A percentile compares a stretch with the other conserved stretches of the same genome.
Evolutionary conservation across 2,797 vertebrate species (phyloP).

Genomic region (Psittacula echo): DNA sequence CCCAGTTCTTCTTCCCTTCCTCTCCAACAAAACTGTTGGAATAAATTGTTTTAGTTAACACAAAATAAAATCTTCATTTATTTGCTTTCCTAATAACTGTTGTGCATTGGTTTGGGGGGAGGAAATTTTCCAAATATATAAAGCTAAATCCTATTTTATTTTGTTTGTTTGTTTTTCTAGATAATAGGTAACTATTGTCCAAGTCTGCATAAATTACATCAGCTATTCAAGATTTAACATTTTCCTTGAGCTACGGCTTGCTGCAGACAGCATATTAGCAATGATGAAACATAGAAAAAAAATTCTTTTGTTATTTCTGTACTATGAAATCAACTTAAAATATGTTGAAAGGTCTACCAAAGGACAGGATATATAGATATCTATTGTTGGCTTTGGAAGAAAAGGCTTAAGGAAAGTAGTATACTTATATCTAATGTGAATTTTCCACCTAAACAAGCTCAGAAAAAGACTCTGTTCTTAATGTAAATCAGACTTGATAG

Average conservation of each 20-base stretch:
- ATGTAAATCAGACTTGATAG: background rate
- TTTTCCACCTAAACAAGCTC: background rate
- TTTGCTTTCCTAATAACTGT: background rate
- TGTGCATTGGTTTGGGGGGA: background rate
- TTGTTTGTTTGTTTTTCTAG: background rate
- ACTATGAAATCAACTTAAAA: background rate
- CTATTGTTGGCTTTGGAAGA: background rate
- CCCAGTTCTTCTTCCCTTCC: rapidly evolving
- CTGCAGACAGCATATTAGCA: background rate
- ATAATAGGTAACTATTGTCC: background rate
- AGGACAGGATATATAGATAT: background rate
- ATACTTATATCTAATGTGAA: background rate
- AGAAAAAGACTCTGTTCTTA: background rate
- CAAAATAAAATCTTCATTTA: background rate
- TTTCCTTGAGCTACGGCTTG: background rate
- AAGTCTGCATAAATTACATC: background rate
- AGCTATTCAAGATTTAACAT: background rate
- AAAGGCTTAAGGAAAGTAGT: background rate
- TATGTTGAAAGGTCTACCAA: background rate
- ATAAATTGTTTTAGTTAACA: background rate
- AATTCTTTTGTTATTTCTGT: background rate
- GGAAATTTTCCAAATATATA: background rate
- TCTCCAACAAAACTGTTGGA: background rate
- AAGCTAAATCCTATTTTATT: background rate
- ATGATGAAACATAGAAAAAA: background rate